phyloP scores from a whole-genome alignment of 1,140 invertebrate genomes.

The Drosophila prosaltans region DNA sequence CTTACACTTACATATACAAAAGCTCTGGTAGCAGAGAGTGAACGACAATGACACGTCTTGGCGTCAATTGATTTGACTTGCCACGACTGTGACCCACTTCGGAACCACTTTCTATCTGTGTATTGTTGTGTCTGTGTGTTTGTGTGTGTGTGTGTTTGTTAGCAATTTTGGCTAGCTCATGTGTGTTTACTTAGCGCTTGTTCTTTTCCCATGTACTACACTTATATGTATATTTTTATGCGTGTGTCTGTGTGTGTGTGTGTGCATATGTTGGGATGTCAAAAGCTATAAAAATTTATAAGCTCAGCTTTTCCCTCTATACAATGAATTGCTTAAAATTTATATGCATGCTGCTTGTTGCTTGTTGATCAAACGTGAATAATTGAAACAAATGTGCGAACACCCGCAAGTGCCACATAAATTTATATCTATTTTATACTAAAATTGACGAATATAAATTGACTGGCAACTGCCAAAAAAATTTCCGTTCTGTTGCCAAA shows the following conservation, averaged over 20 bases:
- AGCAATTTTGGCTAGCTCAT: constrained; percentile 61
- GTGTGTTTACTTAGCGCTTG: constrained; percentile 40
- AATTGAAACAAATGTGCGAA: constrained; percentile 62
- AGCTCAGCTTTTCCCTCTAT: constrained; percentile 29
- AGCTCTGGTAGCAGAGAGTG: constrained; percentile 17
- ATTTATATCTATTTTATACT: constrained; percentile 45
- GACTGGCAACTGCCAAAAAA: constrained; percentile 18
- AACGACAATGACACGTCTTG: constrained; percentile 51
- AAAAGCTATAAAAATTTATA: constrained; percentile 62
- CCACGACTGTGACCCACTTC: constrained; percentile 42
- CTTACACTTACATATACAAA: constrained; percentile 7
- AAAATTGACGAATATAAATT: constrained; percentile 35
- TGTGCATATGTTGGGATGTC: constrained; percentile 14
- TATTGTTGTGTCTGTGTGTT: not conserved
- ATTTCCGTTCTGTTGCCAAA: not conserved
- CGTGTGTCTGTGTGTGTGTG: constrained; percentile 6
- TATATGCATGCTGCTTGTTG: constrained; percentile 44
- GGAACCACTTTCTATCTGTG: constrained; percentile 35
- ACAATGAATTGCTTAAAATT: constrained; percentile 34
- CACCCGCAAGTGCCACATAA: constrained; percentile 31
- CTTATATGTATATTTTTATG: not conserved
- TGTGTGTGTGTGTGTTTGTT: not conserved
- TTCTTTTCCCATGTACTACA: constrained; percentile 14
- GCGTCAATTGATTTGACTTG: constrained; percentile 60
- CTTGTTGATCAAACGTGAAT: constrained; percentile 50